Evolutionary conservation across 2,113 vertebrate species (phyloP).

Genomic region (Hemiprocne comata): DNA sequence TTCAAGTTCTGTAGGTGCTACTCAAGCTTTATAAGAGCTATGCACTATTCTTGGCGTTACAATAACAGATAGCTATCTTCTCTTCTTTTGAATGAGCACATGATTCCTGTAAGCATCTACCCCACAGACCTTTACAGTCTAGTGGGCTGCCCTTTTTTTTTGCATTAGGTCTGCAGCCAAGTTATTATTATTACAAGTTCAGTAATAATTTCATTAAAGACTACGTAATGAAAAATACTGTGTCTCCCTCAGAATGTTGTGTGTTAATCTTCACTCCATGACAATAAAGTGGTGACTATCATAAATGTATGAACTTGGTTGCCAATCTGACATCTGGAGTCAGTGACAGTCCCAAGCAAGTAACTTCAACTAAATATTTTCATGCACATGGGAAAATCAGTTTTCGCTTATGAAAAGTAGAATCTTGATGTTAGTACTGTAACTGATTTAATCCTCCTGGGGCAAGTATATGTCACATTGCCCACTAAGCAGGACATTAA

Average conservation of each 20-base stretch:
- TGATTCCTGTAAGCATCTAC: not conserved
- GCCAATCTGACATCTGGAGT: not conserved
- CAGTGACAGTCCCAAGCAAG: not conserved
- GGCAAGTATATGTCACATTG: not conserved
- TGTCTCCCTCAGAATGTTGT: not conserved
- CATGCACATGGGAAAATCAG: not conserved
- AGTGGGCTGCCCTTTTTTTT: not conserved
- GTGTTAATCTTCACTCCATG: not conserved
- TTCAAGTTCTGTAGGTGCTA: not conserved
- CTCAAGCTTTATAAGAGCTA: not conserved
- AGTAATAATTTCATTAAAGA: not conserved
- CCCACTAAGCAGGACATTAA: not conserved
- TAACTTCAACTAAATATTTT: not conserved
- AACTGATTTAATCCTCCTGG: not conserved
- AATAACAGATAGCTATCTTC: not conserved
- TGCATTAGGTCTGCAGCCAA: not conserved
- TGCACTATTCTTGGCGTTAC: not conserved
- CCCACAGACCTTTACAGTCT: not conserved
- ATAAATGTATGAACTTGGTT: not conserved
- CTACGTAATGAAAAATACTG: not conserved
- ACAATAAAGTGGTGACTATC: not conserved
- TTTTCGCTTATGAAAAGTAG: too few relatives aligned
- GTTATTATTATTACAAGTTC: not conserved
- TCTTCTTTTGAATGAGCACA: not conserved
- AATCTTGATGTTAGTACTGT: not conserved